phyloP scores from a whole-genome alignment of 2,797 vertebrate genomes.

The Apodemus agrarius region DNA sequence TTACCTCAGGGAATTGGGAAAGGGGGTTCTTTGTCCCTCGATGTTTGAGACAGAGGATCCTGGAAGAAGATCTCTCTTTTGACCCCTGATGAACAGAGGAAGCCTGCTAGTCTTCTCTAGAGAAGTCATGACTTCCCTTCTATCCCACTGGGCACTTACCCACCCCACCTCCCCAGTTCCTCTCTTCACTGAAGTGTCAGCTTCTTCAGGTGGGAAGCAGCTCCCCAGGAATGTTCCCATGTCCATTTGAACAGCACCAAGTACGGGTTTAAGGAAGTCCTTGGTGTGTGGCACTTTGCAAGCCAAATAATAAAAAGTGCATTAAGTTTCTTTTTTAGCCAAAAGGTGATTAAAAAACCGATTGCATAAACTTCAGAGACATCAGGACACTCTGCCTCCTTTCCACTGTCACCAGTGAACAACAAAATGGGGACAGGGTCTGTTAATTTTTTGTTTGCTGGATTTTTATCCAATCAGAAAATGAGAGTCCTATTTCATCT shows the following conservation, averaged over 20 bases:
- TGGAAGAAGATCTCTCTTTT: neutral
- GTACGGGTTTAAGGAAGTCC: neutral
- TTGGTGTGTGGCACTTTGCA: neutral
- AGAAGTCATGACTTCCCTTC: neutral
- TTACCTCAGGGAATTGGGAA: neutral
- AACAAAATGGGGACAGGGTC: neutral
- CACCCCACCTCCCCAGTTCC: neutral
- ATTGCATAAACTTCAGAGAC: neutral
- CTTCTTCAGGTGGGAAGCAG: neutral
- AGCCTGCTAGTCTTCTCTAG: neutral
- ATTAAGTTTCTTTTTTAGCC: slow-evolving; percentile 7
- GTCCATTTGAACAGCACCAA: slow-evolving; percentile 6
- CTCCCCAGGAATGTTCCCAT: neutral
- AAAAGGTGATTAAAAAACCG: slow-evolving; percentile 7
- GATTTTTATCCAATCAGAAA: slow-evolving; percentile 34
- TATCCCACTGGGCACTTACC: neutral
- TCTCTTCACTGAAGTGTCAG: neutral
- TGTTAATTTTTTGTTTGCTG: neutral
- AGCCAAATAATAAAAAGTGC: slow-evolving; percentile 16
- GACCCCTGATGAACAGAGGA: neutral
- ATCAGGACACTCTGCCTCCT: neutral
- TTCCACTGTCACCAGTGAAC: neutral
- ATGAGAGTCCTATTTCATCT: slow-evolving; percentile 39
- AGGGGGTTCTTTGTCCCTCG: neutral
- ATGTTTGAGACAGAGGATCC: neutral